phyloP scores from a whole-genome alignment of 2,888 invertebrate species.

The Chalcosyrphus nemorum region DNA sequence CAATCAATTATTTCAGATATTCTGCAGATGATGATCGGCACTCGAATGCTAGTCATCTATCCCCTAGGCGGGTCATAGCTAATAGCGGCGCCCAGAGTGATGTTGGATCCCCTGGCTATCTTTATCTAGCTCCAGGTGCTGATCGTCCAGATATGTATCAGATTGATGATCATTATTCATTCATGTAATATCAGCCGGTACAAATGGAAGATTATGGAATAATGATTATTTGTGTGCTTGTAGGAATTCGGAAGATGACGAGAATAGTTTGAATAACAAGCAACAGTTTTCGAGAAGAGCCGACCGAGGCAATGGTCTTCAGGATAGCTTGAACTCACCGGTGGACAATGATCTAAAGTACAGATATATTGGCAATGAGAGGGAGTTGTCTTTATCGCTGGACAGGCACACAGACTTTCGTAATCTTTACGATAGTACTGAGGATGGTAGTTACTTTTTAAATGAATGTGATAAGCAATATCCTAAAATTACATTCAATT shows the following conservation, averaged over 20 bases:
- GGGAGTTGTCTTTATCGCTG: conserved; percentile 79
- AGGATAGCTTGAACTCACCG: conserved; percentile 76
- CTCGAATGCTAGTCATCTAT: background rate
- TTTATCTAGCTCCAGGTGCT: conserved; percentile 17
- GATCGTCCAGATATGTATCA: conserved; percentile 50
- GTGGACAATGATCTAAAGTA: conserved; percentile 74
- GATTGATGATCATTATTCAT: conserved; percentile 55
- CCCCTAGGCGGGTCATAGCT: conserved; percentile 26
- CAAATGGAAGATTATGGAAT: too few relatives aligned
- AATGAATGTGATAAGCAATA: background rate
- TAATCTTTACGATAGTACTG: conserved; percentile 80
- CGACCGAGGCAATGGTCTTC: conserved; percentile 69
- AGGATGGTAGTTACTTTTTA: conserved; percentile 78
- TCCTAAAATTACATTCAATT: background rate
- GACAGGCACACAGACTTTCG: conserved; percentile 79
- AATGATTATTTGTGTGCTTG: background rate
- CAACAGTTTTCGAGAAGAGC: conserved; percentile 37
- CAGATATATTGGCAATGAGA: conserved; percentile 79
- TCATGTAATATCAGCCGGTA: conserved; percentile 45
- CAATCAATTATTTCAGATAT: conserved; percentile 52
- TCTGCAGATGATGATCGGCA: conserved; percentile 76
- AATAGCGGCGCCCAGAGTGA: conserved; percentile 12
- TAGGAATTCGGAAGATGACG: conserved; percentile 61
- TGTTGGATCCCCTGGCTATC: conserved; percentile 13
- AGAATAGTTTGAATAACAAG: conserved; percentile 56